Percentiles rank a stretch among this genome's conserved stretches.
Conservation (phyloP, 2,797 vertebrate species). For the Mormyrops boulengeri region DNA sequence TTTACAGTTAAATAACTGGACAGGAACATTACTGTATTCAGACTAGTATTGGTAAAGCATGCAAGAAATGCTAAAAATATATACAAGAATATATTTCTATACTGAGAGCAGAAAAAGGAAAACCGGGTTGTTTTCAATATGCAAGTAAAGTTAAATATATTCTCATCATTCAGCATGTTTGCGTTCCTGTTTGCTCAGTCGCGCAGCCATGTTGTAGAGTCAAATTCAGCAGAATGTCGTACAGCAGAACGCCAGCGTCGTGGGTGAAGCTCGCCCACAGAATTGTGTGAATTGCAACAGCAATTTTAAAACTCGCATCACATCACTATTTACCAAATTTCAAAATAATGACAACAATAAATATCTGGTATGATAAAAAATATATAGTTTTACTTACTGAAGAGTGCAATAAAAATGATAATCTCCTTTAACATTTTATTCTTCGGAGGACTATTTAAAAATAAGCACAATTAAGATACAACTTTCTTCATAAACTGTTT, state of each 20-base stretch:
- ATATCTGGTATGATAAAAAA: neutral
- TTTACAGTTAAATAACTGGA: neutral
- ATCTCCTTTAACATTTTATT: neutral
- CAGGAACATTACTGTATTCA: neutral
- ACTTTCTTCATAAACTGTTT: neutral
- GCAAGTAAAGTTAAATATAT: neutral
- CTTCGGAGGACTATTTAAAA: neutral
- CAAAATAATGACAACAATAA: neutral
- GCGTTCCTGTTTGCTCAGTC: neutral
- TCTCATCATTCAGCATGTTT: neutral
- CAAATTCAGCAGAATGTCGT: neutral
- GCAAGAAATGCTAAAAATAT: neutral
- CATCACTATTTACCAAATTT: neutral
- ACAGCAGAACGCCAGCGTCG: neutral
- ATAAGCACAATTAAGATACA: neutral
- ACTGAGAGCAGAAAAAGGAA: neutral
- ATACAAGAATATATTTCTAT: neutral
- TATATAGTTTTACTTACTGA: neutral
- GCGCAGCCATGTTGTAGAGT: neutral
- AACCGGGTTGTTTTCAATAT: neutral
- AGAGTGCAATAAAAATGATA: neutral
- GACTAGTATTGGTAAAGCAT: neutral
- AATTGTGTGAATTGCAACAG: neutral
- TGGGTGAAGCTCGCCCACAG: neutral
- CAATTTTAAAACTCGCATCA: neutral